Base-by-base conservation (phyloP, 2,888 invertebrate genomes). In the Nudaria mundana region DNA sequence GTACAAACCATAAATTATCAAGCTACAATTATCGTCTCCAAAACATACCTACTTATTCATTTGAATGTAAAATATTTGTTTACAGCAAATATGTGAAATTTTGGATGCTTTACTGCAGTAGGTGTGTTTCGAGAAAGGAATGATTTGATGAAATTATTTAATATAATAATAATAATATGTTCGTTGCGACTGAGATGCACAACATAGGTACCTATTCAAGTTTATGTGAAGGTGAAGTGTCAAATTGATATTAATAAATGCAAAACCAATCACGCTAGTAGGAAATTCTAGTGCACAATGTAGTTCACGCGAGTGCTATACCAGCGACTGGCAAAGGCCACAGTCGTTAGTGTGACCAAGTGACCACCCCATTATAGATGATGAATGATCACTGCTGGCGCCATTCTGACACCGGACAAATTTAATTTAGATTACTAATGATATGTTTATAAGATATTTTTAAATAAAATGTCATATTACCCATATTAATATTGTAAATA, bases 351-450 rank as follows among this genome's bases (percentile, higher is more conserved):
- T 72, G 72, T 63, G 66, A 66, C 68, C 65, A 58, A 71, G 72
- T 63, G 66, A 66, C 68, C 65, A 58, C 63, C 63, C 76, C 81
- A 83, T 85, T 85, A 84, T 74, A 57, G 71, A 79, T 86, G 87
- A 87, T 87, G 77, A 85, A 87, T 85, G 71, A 71, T 72, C 76
- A 64, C 64, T 66, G 72, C 63, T 72, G 76, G 76, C 81, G 81
- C 76, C 76, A 68, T 56, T 59, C 69, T 66, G 72, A 77, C 75
- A 79, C 71, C 75, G 76, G 70, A 83, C 84, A 83, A 85, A 87
- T 86, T 86, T 81, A 83, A 86, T 87, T 86, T 83, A 76, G 72
- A 82, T 71, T 70, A 66, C 80, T 79, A 81, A 83, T 82, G 71
- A 66, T 64, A 60, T 71, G 55, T 64, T 57, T 53, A 28, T 28